Base-by-base conservation (phyloP, 1,140 invertebrate genomes). In the Zaprionus nigranus region DNA sequence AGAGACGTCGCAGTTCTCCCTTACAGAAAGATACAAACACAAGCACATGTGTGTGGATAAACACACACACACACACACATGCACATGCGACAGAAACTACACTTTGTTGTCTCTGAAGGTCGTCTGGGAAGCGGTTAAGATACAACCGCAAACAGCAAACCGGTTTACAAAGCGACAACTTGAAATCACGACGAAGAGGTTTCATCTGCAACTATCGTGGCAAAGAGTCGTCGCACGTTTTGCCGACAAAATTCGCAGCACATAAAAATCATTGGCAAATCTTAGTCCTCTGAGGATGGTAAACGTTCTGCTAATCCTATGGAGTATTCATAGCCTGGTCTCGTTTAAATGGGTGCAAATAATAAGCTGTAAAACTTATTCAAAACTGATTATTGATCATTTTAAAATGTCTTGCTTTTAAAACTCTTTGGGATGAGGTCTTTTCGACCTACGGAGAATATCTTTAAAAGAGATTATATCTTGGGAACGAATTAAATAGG, bases 91-190 rank as follows among this genome's bases (percentile, higher is more conserved):
- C 24, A 22, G 20, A 56, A 43, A 17, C 46, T 22, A 24, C 46
- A 24, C 46, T 51, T 13, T 51, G 46, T 24, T 54, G 61, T 49
- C 36, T n/a, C 63, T 73, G 70, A 73, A 73, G 70, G 70, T 73
- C 70, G 56, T 59, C 46, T 43, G 43, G 34, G 28, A 73, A 73
- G 63, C 40, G 38, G 58, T 54, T 62, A 62, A 70, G 40, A 72
- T 51, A 38, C 54, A 67, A 54, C 34, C 38, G 26, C 24, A 46
- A 61, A 28, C 24, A 56, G 26, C 26, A 53, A 70, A 70, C 51
- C 51, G 59, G 51, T 66, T 67, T 67, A 22, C 36, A 53, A 38
- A 43, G 36, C 56, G 26, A 60, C 43, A 17, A 51, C 56, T 34
- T 72, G 30, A 65, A 64, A 40, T 62, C 46, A 53, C 24, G n/a